These are phyloP conservation scores for Rhagophthalmus giganteus DNA, from an alignment of 2,888 invertebrate genomes.

Conservation along the genomic window DNA sequence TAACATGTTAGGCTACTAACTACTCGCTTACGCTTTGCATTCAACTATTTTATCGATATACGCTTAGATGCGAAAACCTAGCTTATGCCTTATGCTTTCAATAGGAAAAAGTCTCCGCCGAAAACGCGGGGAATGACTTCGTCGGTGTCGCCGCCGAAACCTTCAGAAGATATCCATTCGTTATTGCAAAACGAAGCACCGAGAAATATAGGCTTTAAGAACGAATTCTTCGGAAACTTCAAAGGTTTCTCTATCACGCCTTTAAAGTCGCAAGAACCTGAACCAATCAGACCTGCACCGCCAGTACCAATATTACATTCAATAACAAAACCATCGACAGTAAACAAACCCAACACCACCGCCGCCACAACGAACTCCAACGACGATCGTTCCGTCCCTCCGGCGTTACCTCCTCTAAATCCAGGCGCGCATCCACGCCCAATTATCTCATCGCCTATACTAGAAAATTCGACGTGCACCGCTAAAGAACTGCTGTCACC, in stretches of 20 bases:
- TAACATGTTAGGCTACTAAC: slow-evolving; percentile 3
- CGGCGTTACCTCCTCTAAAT: slow-evolving; percentile 67
- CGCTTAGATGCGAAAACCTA: background rate
- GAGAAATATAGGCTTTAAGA: slow-evolving; percentile 42
- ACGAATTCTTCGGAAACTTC: slow-evolving; percentile 81
- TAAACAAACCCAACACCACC: background rate
- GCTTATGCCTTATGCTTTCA: slow-evolving; percentile 25
- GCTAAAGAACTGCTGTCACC: slow-evolving; percentile 73
- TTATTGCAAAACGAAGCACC: slow-evolving; percentile 56
- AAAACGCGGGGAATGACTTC: slow-evolving; percentile 53
- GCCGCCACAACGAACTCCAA: background rate
- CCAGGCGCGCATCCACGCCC: slow-evolving; percentile 68
- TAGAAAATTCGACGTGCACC: slow-evolving; percentile 80
- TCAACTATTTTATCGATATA: background rate
- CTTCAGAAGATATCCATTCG: slow-evolving; percentile 73
- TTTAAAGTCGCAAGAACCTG: slow-evolving; percentile 47
- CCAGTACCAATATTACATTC: too few relatives aligned
- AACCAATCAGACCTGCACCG: slow-evolving; percentile 59
- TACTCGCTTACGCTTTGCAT: background rate
- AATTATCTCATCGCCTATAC: slow-evolving; percentile 78
- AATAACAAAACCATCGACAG: slow-evolving; percentile 57
- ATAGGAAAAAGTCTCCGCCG: slow-evolving; percentile 51
- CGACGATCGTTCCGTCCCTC: slow-evolving; percentile 43
- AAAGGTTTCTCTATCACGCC: slow-evolving; percentile 82
- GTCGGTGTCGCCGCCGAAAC: slow-evolving; percentile 54